phyloP scores from a whole-genome alignment of 2,888 invertebrate genomes.

The Cremastobaeus sp. region DNA sequence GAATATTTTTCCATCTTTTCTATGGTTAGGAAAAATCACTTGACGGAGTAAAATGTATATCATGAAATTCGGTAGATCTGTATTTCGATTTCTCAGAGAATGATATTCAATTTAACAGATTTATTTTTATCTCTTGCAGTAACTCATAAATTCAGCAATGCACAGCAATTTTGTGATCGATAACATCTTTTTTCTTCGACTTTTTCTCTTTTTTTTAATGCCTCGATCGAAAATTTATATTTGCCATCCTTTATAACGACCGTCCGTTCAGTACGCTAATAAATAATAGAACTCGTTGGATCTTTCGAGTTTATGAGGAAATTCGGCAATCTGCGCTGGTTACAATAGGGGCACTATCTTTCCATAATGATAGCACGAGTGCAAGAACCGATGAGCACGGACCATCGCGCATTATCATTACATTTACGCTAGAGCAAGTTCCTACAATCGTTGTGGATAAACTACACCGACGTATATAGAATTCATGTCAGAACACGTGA shows the following conservation, averaged over 20 bases:
- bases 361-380: constrained; percentile 69
- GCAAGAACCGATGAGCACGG: constrained; percentile 72
- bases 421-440: constrained; percentile 75
- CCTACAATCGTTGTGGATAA: constrained; percentile 74
- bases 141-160: constrained; percentile 13
- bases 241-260: constrained; percentile 51
- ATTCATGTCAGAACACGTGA: constrained; percentile 43
- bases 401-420: constrained; percentile 75
- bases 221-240: constrained; percentile 44
- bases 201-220: no score
- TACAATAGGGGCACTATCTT: constrained; percentile 69
- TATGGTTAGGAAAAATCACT: no score
- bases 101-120: constrained; percentile 5
- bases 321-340: constrained; percentile 65
- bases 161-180: constrained; percentile 7
- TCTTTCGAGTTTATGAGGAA: constrained; percentile 64
- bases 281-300: constrained; percentile 64
- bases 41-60: no score
- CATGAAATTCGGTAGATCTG: no score
- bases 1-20: no score
- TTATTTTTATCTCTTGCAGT: background rate
- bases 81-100: no score
- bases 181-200: constrained; percentile 15
- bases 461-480: constrained; percentile 60
- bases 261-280: constrained; percentile 54